Percentiles rank a stretch among this genome's conserved stretches.
phyloP scores from a whole-genome alignment of 2,113 vertebrate species.

The Chrysemys picta region DNA sequence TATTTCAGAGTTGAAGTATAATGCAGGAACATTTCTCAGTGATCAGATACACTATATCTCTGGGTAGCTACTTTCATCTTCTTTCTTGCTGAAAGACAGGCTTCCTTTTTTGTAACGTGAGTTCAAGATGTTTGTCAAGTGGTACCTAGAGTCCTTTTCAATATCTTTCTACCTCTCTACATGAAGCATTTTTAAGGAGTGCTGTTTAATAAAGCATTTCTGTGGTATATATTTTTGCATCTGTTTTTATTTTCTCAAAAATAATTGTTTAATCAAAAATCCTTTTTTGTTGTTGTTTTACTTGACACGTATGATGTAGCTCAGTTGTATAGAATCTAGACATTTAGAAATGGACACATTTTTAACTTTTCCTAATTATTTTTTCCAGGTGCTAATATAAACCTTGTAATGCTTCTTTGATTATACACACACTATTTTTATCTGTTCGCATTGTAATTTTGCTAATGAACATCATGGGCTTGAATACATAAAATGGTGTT shows the following conservation, averaged over 20 bases:
- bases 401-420: not conserved
- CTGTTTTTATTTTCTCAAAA: not conserved
- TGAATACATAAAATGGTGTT: not conserved
- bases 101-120: constrained; percentile 20
- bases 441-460: not conserved
- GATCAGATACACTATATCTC: constrained; percentile 1
- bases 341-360: not conserved
- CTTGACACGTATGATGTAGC: not conserved
- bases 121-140: not conserved
- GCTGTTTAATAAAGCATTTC: not conserved
- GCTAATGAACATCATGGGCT: not conserved
- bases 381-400: not conserved
- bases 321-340: not conserved
- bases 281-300: not conserved
- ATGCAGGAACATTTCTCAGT: not conserved
- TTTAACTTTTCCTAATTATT: not conserved
- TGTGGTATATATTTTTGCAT: not conserved
- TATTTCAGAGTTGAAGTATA: not conserved
- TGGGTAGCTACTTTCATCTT: not conserved
- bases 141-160: not conserved
- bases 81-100: constrained; percentile 1
- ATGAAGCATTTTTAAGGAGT: not conserved
- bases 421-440: not conserved
- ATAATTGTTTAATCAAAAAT: not conserved
- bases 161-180: not conserved